Base-by-base conservation (phyloP, 2,888 invertebrate species). In the Ethmia dodecea region DNA sequence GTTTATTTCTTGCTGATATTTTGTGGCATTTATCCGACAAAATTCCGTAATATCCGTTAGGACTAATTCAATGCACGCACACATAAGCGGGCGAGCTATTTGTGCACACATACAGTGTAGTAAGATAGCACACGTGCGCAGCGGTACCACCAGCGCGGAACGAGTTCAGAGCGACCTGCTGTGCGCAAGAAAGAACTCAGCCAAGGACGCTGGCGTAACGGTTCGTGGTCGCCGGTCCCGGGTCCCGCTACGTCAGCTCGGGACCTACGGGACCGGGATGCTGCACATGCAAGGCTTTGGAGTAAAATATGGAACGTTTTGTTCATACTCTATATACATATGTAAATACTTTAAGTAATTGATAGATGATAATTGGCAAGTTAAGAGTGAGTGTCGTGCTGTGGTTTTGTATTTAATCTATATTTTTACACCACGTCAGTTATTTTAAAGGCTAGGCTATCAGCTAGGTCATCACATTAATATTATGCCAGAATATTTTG, bases 191-290 rank as follows among this genome's bases (percentile, higher is more conserved):
- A 78, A 84, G 80, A 84, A 84, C 83, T 84, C 84, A 86, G 84
- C 84, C 84, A 86, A 86, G 84, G 84, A 84, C 84, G 84, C 80
- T 68, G 66, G 57, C 67, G 76, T 86, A 86, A 86, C 84, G 84
- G 84, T 77, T 57, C 61, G 51, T 52, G 43, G 34, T 29, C 31
- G 38, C 31, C 32, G 38, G 37, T 30, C 31, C 28, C 32, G 31
- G 33, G 42, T 64, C 67, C 70, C 69, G 61, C 62, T 69, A 68
- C 53, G 44, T 50, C 51, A 14, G 5, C n/a, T n/a, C 22, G 13
- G 14, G 14, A 24, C 13, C 33, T 10, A 26, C n/a, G n/a, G n/a
- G n/a, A n/a, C n/a, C n/a, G n/a, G n/a, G n/a, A n/a, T n/a, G n/a
- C n/a, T n/a, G n/a, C n/a, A n/a, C n/a, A n/a, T n/a, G n/a, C n/a